Evolutionary conservation across 37 sponge, comb jelly and placozoan genomes (phyloP), one percentile per base, ranked within the genome.

Genomic region (Lycopodina hypogea): DNA sequence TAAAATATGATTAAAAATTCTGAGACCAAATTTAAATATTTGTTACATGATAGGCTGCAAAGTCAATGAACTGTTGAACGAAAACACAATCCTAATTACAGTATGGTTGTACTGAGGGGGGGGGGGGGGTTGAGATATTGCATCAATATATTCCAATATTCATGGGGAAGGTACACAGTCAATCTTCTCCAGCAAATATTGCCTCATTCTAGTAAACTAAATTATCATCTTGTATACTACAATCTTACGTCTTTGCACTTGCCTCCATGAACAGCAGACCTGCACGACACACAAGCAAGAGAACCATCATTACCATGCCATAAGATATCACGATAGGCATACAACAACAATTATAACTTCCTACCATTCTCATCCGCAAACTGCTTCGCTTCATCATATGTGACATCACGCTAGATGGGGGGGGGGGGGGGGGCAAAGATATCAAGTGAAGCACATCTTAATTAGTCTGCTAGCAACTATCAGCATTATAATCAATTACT

Each of bases 361-460:
- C 68, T 84, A 94, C 99, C 99, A 84, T 98, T 98, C 69, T 98
- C 99, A 74, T 95, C 99, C 34, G 99, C 96, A 88, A 98, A 96
- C 41, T 90, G 89, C 42, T 98, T 96, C 26, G 99, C 99, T 69
- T 98, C 99, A 38, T 98, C 96, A 86, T 93, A 96, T 12, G 99
- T 98, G 28, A 98, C 99, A 81, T 98, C 99, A 53, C 99, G 74
- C 92, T 97, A 74, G 35, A 84, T 7, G n/a, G 26, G n/a, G 78
- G n/a, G n/a, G n/a, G n/a, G n/a, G 35, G 7, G 38, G 7, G 29
- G 12, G 17, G 17, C 24, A 29, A 26, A n/a, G 71, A 28, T 40
- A 32, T 26, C 28, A 62, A 28, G n/a, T 45, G 48, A 4, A 45
- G 48, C 48, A 45, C 48, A 45, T 9, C 48, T 12, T 45, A 45